Evolutionary conservation across 2,113 vertebrate genomes (phyloP).

Genomic region (Gadus macrocephalus): DNA sequence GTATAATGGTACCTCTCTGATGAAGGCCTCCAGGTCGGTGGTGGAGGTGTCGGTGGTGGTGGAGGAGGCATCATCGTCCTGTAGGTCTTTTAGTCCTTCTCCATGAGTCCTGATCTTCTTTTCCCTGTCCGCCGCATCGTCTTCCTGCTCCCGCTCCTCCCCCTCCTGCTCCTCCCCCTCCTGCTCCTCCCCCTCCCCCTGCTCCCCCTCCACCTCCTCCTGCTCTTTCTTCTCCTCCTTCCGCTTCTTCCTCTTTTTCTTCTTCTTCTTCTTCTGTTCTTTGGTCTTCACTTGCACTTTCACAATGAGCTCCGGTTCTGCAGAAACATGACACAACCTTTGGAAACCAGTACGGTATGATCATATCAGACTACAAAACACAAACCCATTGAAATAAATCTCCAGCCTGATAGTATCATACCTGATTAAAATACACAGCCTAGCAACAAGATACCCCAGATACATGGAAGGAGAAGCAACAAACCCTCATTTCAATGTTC

Average conservation of each 20-base stretch:
- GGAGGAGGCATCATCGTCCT: constrained; percentile 96
- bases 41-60: constrained; percentile 98
- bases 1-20: constrained; percentile 82
- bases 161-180: constrained; percentile 77
- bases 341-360: too few relatives aligned
- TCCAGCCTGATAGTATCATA: too few relatives aligned
- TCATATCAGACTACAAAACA: neutral
- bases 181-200: constrained; percentile 64
- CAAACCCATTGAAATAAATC: neutral
- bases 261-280: constrained; percentile 84
- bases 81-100: constrained; percentile 85
- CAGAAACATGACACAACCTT: neutral
- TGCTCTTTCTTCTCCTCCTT: constrained; percentile 88
- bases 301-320: constrained; percentile 75
- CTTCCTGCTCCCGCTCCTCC: constrained; percentile 79
- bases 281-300: constrained; percentile 87
- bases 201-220: constrained; percentile 83
- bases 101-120: constrained; percentile 79
- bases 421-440: too few relatives aligned
- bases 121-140: constrained; percentile 88
- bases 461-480: neutral
- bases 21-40: constrained; percentile 85
- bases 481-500: neutral
- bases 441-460: too few relatives aligned
- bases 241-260: constrained; percentile 87